Percentiles rank a stretch among this genome's conserved stretches.
Conservation (phyloP, 2,797 vertebrate species). For the Rhincodon typus region DNA sequence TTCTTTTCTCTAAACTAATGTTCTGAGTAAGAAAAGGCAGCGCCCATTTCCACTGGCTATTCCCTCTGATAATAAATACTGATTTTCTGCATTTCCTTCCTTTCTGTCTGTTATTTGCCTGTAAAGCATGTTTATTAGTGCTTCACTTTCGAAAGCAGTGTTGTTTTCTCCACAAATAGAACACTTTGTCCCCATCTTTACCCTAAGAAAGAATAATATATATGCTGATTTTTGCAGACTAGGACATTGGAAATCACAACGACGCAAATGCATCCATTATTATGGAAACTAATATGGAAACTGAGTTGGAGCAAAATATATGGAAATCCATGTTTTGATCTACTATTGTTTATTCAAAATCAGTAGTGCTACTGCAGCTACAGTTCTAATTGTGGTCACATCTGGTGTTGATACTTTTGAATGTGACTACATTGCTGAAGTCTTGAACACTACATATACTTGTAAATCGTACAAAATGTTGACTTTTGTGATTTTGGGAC, state of each 20-base stretch:
- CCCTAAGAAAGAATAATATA: neutral
- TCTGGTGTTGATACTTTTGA: neutral
- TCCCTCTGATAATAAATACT: neutral
- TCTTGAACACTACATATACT: neutral
- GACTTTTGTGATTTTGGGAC: too few species aligned
- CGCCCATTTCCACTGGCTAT: neutral
- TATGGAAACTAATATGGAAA: neutral
- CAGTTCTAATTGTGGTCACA: neutral
- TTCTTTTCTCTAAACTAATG: neutral
- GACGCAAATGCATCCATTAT: neutral
- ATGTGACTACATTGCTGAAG: neutral
- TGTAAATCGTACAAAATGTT: neutral
- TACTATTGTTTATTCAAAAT: neutral
- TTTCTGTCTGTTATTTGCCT: constrained; percentile 1
- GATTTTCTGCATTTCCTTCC: neutral
- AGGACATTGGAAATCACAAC: neutral
- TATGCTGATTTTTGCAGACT: neutral
- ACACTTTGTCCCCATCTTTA: neutral
- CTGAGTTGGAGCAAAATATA: neutral
- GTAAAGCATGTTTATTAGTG: neutral
- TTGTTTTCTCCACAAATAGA: neutral
- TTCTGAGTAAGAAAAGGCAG: neutral
- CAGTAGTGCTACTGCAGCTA: neutral
- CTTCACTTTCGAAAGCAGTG: neutral
- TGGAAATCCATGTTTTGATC: neutral